phyloP scores from a whole-genome alignment of 2,888 invertebrate genomes.

The Drosophila mercatorum region DNA sequence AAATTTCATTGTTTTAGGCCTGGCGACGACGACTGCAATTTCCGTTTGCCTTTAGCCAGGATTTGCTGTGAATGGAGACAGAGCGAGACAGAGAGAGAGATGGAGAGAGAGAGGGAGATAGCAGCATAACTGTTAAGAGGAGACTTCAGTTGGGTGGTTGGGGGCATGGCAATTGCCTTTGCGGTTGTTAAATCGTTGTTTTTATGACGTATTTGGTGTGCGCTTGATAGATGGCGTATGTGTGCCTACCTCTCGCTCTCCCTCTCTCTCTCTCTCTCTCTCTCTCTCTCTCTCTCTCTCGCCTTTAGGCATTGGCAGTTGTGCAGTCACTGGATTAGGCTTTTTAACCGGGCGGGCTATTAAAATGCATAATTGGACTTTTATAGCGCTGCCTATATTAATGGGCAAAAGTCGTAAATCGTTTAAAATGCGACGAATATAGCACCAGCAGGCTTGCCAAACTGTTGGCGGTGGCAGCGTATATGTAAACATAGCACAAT shows the following conservation, averaged over 20 bases:
- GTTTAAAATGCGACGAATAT: background rate
- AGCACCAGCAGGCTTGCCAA: background rate
- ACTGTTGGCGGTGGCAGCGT: background rate
- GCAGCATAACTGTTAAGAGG: background rate
- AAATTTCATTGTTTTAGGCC: slow-evolving; percentile 52
- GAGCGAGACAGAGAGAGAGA: slow-evolving; percentile 1
- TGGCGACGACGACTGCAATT: slow-evolving; percentile 61
- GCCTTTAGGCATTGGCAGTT: background rate
- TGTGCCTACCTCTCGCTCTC: too few species aligned
- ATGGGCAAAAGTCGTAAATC: slow-evolving; percentile 21
- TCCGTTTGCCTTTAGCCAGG: slow-evolving; percentile 49
- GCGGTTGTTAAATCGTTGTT: slow-evolving; percentile 76
- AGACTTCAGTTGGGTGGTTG: background rate
- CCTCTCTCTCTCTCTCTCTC: too few species aligned
- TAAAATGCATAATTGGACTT: slow-evolving; percentile 23
- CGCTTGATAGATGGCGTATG: slow-evolving; percentile 32
- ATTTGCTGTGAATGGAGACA: background rate
- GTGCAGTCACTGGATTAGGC: slow-evolving; percentile 19
- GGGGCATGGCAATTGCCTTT: slow-evolving; percentile 55
- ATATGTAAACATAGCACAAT: background rate
- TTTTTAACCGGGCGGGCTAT: slow-evolving; percentile 22
- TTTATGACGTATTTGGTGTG: slow-evolving; percentile 70
- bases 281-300: too few species aligned
- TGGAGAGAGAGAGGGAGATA: background rate
- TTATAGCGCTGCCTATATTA: slow-evolving; percentile 31